phyloP scores from a whole-genome alignment of 2,888 invertebrate species.

The Chrysotoxum bicinctum region DNA sequence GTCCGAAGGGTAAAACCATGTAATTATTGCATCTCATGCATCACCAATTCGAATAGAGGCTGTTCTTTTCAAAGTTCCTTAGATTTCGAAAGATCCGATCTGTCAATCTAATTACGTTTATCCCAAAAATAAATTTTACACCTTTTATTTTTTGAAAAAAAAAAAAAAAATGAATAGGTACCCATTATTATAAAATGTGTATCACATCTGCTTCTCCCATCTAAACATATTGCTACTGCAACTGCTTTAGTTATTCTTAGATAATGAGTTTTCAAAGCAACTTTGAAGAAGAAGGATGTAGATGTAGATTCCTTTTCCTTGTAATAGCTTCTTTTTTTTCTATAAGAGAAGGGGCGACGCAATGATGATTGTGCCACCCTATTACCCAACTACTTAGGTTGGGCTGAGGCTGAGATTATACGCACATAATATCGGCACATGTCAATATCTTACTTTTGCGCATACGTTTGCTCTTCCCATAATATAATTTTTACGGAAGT shows the following conservation, averaged over 20 bases:
- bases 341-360: conserved; percentile 21
- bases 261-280: conserved; percentile 52
- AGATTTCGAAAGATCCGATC: conserved; percentile 57
- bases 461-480: conserved; percentile 50
- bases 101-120: conserved; percentile 67
- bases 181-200: conserved; percentile 29
- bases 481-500: conserved; percentile 65
- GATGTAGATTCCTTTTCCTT: conserved; percentile 1
- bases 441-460: conserved; percentile 67
- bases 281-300: conserved; percentile 8
- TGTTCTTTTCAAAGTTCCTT: conserved; percentile 26
- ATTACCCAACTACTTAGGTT: conserved; percentile 64
- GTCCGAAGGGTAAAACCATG: conserved; percentile 51
- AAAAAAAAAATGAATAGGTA: conserved; percentile 31
- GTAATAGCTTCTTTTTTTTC: background rate
- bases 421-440: conserved; percentile 64
- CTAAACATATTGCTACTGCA: conserved; percentile 2
- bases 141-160: conserved; percentile 51
- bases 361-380: conserved; percentile 55
- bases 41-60: conserved; percentile 19
- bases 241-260: conserved; percentile 46
- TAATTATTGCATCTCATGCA: conserved; percentile 62
- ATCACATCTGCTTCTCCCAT: conserved; percentile 51
- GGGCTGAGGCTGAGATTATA: conserved; percentile 32
- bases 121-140: conserved; percentile 66